Conservation (phyloP, 92 coral and sea anemone species). For the Muricea muricata region DNA sequence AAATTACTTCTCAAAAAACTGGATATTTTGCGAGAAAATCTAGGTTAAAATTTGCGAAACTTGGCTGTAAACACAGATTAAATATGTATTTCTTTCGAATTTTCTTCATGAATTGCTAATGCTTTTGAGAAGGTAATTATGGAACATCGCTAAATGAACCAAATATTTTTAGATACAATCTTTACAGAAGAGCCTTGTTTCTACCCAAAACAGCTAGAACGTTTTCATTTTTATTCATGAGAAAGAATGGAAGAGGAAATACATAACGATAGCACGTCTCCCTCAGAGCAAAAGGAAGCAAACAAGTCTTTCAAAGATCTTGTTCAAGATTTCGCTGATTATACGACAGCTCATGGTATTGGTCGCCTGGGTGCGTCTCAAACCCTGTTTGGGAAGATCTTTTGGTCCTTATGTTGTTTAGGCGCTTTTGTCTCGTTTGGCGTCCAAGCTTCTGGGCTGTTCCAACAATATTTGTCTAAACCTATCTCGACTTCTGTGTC, state of each 20-base stretch:
- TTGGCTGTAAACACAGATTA: too few relatives aligned
- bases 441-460: constrained; percentile 26
- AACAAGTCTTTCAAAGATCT: constrained; percentile 12
- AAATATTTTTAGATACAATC: not conserved
- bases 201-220: not conserved
- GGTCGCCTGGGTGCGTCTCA: constrained; percentile 17
- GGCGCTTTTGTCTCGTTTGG: constrained; percentile 55
- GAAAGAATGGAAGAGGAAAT: not conserved
- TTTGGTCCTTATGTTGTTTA: constrained; percentile 56
- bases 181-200: constrained; percentile 7
- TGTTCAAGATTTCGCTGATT: constrained; percentile 3
- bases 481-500: constrained; percentile 38
- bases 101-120: too few relatives aligned
- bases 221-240: not conserved
- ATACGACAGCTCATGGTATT: constrained; percentile 51
- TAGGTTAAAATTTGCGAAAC: too few relatives aligned
- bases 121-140: too few relatives aligned
- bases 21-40: too few relatives aligned
- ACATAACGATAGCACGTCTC: not conserved
- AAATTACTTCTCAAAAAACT: too few relatives aligned
- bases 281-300: not conserved
- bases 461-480: not conserved
- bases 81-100: too few relatives aligned
- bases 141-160: too few relatives aligned
- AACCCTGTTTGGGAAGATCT: constrained; percentile 45